Evolutionary conservation across 1,140 invertebrate genomes (phyloP).

Genomic region (Eupristina koningsbergeri): DNA sequence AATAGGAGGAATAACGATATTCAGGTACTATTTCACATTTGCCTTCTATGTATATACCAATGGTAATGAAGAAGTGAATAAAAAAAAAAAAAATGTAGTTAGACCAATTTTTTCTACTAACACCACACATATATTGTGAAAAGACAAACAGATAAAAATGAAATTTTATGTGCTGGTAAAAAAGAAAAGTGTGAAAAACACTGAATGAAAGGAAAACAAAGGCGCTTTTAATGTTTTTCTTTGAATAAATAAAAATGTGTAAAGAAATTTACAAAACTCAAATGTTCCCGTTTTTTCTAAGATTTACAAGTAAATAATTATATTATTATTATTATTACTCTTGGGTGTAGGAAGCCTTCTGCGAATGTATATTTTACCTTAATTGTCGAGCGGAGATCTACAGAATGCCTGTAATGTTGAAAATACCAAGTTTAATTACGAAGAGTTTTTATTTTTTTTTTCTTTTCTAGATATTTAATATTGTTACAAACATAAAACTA

Average conservation of each 20-base stretch:
- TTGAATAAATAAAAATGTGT: constrained; percentile 51
- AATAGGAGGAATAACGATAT: constrained; percentile 33
- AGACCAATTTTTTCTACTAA: constrained; percentile 70
- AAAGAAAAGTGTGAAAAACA: constrained; percentile 52
- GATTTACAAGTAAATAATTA: constrained; percentile 45
- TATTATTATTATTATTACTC: constrained; percentile 52
- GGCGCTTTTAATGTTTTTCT: constrained; percentile 25
- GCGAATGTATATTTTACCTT: constrained; percentile 56
- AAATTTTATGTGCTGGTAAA: constrained; percentile 55
- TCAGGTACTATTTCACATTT: constrained; percentile 72
- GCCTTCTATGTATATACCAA: constrained; percentile 72
- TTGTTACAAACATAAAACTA: neutral
- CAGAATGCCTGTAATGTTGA: constrained; percentile 28
- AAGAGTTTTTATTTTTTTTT: neutral
- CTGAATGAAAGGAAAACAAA: constrained; percentile 56
- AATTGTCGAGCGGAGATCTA: constrained; percentile 65
- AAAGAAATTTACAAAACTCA: constrained; percentile 44
- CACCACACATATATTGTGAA: neutral
- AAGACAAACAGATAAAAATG: neutral
- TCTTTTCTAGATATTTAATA: neutral
- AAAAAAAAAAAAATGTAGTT: constrained; percentile 63
- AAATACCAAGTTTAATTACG: neutral
- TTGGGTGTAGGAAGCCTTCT: constrained; percentile 68
- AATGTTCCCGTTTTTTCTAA: constrained; percentile 43
- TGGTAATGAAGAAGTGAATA: constrained; percentile 33